Evolutionary conservation across 2,888 invertebrate genomes (phyloP).

Genomic region (Ochlodes sylvanus): DNA sequence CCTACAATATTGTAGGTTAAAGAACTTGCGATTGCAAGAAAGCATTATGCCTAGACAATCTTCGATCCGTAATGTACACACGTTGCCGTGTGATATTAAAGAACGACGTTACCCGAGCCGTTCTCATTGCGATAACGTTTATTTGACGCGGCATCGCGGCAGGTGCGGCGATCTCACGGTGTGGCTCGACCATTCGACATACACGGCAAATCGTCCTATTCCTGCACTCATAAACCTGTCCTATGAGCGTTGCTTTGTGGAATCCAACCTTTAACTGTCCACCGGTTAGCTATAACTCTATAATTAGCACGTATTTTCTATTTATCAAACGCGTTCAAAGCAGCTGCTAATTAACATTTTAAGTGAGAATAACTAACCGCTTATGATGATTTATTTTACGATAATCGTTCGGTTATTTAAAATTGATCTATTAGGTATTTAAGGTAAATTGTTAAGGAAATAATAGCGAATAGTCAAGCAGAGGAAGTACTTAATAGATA

Average conservation of each 20-base stretch:
- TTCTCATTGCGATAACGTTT: constrained; percentile 32
- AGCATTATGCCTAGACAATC: not conserved
- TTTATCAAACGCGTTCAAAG: constrained; percentile 17
- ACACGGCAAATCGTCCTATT: constrained; percentile 68
- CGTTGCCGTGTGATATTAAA: constrained; percentile 17
- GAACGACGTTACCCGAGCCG: constrained; percentile 26
- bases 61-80: constrained; percentile 15
- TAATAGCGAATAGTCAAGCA: not conserved
- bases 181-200: constrained; percentile 50
- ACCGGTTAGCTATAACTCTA: constrained; percentile 10
- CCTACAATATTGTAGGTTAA: not conserved
- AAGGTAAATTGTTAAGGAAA: not conserved
- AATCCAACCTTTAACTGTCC: constrained; percentile 37
- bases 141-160: constrained; percentile 57
- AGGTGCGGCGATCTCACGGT: constrained; percentile 75
- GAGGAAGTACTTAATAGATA: not conserved
- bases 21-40: not conserved
- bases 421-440: not conserved
- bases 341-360: constrained; percentile 24
- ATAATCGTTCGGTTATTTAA: not conserved
- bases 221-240: constrained; percentile 66
- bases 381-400: constrained; percentile 11
- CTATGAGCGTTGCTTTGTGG: constrained; percentile 49
- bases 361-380: constrained; percentile 5
- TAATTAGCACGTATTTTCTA: constrained; percentile 17